Conservation (phyloP, 2,113 vertebrate species). For the Plotosus lineatus region DNA sequence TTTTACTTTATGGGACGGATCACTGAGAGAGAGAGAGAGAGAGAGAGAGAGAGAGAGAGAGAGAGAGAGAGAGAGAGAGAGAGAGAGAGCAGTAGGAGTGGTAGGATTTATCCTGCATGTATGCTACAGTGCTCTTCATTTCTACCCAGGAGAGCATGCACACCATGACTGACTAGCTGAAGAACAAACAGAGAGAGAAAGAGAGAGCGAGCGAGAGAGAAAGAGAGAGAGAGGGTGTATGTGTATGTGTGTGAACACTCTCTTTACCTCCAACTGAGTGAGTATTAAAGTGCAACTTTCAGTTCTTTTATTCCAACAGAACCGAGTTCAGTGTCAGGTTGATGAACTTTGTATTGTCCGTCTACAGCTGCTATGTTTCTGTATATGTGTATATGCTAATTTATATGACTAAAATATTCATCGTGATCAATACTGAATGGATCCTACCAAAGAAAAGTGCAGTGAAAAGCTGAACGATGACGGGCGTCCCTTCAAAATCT, state of each 20-base stretch:
- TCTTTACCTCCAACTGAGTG: slow-evolving; percentile 73
- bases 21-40: slow-evolving; percentile 20
- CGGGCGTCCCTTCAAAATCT: background rate
- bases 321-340: background rate
- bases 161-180: slow-evolving; percentile 73
- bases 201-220: too few species aligned
- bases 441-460: background rate
- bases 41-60: slow-evolving; percentile 54
- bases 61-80: slow-evolving; percentile 58
- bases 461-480: background rate
- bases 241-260: slow-evolving; percentile 66
- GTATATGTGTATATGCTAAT: background rate
- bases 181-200: slow-evolving; percentile 58
- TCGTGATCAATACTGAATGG: slow-evolving; percentile 5
- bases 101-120: slow-evolving; percentile 64
- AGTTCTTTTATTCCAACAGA: background rate
- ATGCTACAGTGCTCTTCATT: slow-evolving; percentile 73
- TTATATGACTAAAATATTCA: slow-evolving; percentile 37
- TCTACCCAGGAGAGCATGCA: slow-evolving; percentile 67
- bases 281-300: slow-evolving; percentile 61
- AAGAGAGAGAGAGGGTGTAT: too few species aligned
- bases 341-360: background rate
- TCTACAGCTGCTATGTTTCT: slow-evolving; percentile 1
- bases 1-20: background rate
- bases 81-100: slow-evolving; percentile 55